These are phyloP conservation scores for Linepithema humile DNA, from an alignment of 1,140 invertebrate genomes.

Conservation along the genomic window DNA sequence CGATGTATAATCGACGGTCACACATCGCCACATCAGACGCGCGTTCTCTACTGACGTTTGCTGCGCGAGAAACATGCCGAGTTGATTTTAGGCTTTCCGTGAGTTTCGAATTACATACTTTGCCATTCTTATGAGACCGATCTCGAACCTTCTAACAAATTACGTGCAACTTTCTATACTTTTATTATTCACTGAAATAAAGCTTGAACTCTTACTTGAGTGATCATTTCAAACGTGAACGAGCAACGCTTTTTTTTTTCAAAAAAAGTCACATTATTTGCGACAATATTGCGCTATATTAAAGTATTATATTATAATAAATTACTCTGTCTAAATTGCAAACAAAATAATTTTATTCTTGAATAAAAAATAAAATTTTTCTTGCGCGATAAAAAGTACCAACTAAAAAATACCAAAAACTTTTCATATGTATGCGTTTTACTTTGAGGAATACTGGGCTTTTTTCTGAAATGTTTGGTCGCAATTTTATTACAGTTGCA, in stretches of 20 bases:
- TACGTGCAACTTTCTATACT: neutral
- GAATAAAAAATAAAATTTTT: neutral
- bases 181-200: neutral
- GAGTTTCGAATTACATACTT: constrained; percentile 30
- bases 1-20: constrained; percentile 37
- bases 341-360: neutral
- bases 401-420: neutral
- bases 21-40: neutral
- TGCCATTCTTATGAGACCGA: neutral
- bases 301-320: neutral
- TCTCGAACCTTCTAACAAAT: neutral
- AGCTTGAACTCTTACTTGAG: neutral
- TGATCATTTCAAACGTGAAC: neutral
- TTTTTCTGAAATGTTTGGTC: neutral
- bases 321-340: neutral
- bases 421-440: neutral
- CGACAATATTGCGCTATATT: neutral
- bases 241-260: neutral
- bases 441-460: neutral
- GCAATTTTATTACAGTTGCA: too few species aligned
- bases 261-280: neutral
- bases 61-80: neutral
- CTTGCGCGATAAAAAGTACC: neutral
- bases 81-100: constrained; percentile 30
- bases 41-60: neutral